Conservation (phyloP, 2,888 invertebrate species). For the Hirudinaria manillensis region DNA sequence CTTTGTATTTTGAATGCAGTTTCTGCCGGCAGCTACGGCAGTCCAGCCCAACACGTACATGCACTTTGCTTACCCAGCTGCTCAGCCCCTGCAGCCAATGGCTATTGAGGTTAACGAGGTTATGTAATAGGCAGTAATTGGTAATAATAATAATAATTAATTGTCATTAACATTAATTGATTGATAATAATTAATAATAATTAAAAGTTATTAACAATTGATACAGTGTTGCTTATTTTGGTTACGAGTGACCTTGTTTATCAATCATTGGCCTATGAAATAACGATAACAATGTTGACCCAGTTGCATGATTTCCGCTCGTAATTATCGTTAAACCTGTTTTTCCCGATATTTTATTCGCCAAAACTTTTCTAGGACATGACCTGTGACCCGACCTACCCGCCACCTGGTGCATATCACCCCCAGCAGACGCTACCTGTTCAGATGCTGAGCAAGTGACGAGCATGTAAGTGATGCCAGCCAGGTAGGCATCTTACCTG, state of each 20-base stretch:
- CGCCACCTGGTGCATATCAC: slow-evolving; percentile 1
- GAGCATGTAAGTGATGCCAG: not conserved
- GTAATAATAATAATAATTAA: too few relatives aligned
- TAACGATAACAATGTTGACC: not conserved
- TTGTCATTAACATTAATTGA: too few relatives aligned
- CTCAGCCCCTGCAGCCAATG: slow-evolving; percentile 5
- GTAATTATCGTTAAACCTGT: too few relatives aligned
- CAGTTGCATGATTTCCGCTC: too few relatives aligned
- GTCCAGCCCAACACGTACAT: slow-evolving; percentile 18
- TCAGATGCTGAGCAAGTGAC: slow-evolving; percentile 15
- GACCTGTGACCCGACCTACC: not conserved
- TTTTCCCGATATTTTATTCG: too few relatives aligned
- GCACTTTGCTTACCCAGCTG: slow-evolving; percentile 22
- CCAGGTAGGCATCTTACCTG: not conserved
- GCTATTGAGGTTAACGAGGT: slow-evolving; percentile 6
- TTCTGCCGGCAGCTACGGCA: not conserved
- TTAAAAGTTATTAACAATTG: not conserved
- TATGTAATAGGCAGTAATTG: too few relatives aligned
- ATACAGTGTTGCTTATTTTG: not conserved
- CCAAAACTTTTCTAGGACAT: not conserved
- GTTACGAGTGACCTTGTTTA: not conserved
- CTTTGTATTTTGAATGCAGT: not conserved
- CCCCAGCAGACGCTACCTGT: not conserved
- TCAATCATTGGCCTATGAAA: not conserved
- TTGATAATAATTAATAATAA: slow-evolving; percentile 3